These are phyloP conservation scores for Sceliomorpha sp. DNA, from an alignment of 2,888 invertebrate genomes.

Conservation along the genomic window DNA sequence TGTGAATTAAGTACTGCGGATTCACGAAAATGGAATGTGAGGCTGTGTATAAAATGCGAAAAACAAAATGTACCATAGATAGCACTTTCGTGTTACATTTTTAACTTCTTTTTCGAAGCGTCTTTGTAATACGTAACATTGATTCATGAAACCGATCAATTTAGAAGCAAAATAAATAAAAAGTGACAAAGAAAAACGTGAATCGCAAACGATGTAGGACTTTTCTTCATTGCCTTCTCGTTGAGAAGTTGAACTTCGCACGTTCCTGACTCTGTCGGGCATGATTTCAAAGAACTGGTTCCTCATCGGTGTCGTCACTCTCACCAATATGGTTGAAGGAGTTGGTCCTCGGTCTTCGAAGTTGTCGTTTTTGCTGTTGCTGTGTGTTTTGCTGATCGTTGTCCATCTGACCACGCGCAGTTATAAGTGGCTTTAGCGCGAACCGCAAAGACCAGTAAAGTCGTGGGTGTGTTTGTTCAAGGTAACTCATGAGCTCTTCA, in stretches of 20 bases:
- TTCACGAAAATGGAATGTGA: conserved; percentile 22
- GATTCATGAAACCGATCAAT: not conserved
- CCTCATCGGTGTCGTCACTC: conserved; percentile 83
- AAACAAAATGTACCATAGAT: conserved; percentile 17
- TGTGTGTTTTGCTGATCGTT: conserved; percentile 52
- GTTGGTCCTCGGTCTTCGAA: conserved; percentile 83
- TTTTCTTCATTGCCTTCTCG: conserved; percentile 1
- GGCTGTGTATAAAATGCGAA: conserved; percentile 28
- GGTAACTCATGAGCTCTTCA: conserved; percentile 86
- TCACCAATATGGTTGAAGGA: conserved; percentile 84
- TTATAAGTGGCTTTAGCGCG: conserved; percentile 89
- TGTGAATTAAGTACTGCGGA: conserved; percentile 25
- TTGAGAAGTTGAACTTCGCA: conserved; percentile 31
- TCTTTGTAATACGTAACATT: not conserved
- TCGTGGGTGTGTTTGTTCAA: conserved; percentile 88
- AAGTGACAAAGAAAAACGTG: not conserved
- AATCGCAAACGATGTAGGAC: not conserved
- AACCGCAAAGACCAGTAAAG: conserved; percentile 87
- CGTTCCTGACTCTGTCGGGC: conserved; percentile 24
- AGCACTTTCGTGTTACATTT: not conserved
- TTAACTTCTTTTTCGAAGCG: too few relatives aligned
- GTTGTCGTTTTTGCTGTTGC: conserved; percentile 62
- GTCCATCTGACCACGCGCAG: conserved; percentile 77
- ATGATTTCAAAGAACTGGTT: conserved; percentile 82
- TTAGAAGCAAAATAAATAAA: not conserved